Conservation (phyloP, 2,797 vertebrate genomes). For the Spinibarbus caldwelli region DNA sequence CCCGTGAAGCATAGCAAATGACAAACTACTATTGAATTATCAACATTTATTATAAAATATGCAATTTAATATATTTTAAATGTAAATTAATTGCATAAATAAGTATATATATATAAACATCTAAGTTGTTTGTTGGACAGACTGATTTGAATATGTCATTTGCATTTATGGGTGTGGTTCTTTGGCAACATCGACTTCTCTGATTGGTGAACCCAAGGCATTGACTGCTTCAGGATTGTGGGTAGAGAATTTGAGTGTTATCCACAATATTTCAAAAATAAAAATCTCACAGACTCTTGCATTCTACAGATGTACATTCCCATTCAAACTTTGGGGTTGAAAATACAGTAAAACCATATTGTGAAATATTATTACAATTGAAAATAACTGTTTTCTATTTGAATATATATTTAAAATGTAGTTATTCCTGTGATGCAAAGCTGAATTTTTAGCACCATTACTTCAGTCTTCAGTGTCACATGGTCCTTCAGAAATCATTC, state of each 20-base stretch:
- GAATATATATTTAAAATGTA: not conserved
- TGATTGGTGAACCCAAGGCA: not conserved
- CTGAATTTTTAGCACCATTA: not conserved
- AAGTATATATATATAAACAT: not conserved
- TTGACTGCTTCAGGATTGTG: not conserved
- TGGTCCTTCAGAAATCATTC: not conserved
- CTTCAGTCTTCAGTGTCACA: not conserved
- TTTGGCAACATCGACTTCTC: not conserved
- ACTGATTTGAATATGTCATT: not conserved
- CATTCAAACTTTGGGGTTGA: not conserved
- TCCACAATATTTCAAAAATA: not conserved
- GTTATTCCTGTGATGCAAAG: not conserved
- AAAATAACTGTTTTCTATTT: not conserved
- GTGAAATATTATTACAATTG: not conserved
- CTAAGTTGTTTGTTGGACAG: not conserved
- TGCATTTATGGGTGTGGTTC: not conserved
- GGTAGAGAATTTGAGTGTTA: not conserved
- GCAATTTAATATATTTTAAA: not conserved
- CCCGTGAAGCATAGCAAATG: not conserved
- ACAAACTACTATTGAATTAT: not conserved
- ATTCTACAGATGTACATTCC: not conserved
- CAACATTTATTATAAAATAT: not conserved
- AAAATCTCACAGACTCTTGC: not conserved
- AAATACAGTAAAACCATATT: not conserved
- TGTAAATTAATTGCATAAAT: not conserved